phyloP scores from a whole-genome alignment of 23 tunicate genomes.

The Aplidium turbinatum region DNA sequence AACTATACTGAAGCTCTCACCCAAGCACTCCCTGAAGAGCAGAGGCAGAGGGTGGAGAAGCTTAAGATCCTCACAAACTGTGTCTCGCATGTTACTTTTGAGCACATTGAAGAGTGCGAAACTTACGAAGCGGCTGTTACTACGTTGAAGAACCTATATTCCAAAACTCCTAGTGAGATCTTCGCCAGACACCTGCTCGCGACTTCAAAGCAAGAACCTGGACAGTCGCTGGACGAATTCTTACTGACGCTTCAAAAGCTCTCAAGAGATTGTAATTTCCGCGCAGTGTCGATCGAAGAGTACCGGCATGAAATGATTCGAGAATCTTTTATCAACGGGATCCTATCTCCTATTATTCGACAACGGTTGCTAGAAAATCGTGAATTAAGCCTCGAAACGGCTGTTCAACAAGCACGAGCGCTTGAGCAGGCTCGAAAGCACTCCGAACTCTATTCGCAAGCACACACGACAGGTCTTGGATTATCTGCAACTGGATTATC shows the following conservation, averaged over 20 bases:
- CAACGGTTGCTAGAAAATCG: conserved; percentile 1
- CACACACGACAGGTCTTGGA: no score
- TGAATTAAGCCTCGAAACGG: background rate
- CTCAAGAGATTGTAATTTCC: background rate
- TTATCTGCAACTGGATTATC: no score
- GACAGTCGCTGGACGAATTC: conserved; percentile 19
- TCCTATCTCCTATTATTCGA: background rate
- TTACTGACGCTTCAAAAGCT: background rate
- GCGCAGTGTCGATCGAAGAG: background rate
- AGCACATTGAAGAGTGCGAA: no score
- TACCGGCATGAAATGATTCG: conserved; percentile 10
- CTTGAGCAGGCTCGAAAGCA: no score
- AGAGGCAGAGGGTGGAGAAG: no score
- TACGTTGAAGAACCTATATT: background rate
- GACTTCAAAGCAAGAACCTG: conserved; percentile 4
- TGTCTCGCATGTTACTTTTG: no score
- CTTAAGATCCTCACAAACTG: no score
- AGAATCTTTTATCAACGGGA: conserved; percentile 3
- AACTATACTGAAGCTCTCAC: no score
- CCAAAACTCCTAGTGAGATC: conserved; percentile 5
- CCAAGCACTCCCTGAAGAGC: no score
- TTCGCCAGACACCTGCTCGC: conserved; percentile 18
- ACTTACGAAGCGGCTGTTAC: conserved; percentile 10
- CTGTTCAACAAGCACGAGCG: background rate
- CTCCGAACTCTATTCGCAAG: no score